Conservation (phyloP, 2,113 vertebrate genomes). For the Narcine bancroftii region DNA sequence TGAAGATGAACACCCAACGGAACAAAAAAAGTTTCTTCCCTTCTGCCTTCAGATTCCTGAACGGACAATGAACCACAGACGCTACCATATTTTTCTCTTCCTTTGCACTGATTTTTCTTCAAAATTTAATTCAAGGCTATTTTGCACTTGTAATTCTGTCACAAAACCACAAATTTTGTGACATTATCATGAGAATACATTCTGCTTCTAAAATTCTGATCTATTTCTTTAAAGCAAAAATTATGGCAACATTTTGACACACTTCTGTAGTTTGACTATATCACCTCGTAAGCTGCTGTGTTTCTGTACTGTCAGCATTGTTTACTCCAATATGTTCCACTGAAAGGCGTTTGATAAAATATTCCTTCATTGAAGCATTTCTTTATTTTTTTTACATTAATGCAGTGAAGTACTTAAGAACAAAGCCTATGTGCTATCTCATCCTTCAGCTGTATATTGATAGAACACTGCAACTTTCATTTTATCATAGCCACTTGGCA, state of each 20-base stretch:
- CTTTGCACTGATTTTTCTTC: too few species aligned
- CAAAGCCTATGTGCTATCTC: conserved; percentile 18
- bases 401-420: background rate
- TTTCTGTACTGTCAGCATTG: conserved; percentile 1
- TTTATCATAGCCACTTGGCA: background rate
- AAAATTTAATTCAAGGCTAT: too few species aligned
- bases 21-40: too few species aligned
- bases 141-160: too few species aligned
- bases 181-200: too few species aligned
- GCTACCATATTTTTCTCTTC: too few species aligned
- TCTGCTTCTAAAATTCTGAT: too few species aligned
- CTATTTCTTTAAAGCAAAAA: background rate
- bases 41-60: too few species aligned
- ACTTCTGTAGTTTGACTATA: background rate
- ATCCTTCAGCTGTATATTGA: background rate
- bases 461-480: background rate
- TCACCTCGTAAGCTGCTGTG: background rate
- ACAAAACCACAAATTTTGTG: too few species aligned
- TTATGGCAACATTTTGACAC: background rate
- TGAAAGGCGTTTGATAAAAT: background rate
- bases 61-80: too few species aligned
- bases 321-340: background rate
- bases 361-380: background rate
- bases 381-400: conserved; percentile 7
- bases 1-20: too few species aligned